Conservation (phyloP, 1,140 invertebrate genomes). For the Acyrthosiphon pisum region DNA sequence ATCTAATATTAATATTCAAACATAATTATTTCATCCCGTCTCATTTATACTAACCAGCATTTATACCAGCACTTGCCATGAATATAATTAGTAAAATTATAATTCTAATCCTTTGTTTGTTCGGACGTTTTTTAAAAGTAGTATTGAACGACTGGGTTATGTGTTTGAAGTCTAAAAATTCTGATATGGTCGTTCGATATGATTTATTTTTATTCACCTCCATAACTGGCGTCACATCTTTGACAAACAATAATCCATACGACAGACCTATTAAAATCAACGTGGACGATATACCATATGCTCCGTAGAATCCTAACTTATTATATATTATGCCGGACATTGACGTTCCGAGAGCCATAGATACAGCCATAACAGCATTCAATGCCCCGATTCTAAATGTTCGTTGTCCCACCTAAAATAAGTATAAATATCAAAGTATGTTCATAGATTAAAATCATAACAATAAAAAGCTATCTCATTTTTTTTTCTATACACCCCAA, state of each 20-base stretch:
- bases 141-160: constrained; percentile 77
- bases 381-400: constrained; percentile 83
- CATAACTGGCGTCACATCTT: constrained; percentile 64
- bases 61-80: not conserved
- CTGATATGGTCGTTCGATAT: constrained; percentile 60
- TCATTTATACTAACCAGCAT: constrained; percentile 50
- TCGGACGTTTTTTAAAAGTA: constrained; percentile 75
- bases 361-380: constrained; percentile 80
- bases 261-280: constrained; percentile 76
- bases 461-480: no score
- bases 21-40: constrained; percentile 39
- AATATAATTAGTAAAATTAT: constrained; percentile 75
- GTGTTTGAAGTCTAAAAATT: constrained; percentile 77
- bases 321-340: constrained; percentile 64
- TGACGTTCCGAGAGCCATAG: constrained; percentile 70
- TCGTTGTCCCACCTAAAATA: constrained; percentile 69
- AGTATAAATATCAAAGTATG: not conserved
- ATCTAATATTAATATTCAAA: not conserved
- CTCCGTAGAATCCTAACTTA: constrained; percentile 80
- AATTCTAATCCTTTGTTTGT: constrained; percentile 74
- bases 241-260: constrained; percentile 73
- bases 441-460: not conserved
- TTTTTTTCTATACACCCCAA: no score
- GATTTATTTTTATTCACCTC: not conserved
- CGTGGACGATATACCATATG: constrained; percentile 76